Conservation (phyloP, 1,140 invertebrate species). For the Stratiolaelaps scimitus region DNA sequence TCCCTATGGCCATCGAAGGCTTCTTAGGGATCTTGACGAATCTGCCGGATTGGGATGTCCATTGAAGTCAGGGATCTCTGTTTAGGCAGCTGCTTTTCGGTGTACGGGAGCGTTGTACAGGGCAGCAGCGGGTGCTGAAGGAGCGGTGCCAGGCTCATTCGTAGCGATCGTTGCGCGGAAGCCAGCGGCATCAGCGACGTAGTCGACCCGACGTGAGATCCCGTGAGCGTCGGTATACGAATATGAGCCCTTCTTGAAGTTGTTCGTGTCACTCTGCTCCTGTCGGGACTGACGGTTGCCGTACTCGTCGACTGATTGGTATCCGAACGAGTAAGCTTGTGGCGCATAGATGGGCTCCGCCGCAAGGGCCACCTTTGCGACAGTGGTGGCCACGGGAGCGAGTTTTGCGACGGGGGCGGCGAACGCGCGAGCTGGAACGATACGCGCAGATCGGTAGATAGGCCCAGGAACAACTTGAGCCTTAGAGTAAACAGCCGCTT, state of each 20-base stretch:
- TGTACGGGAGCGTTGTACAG: slow-evolving; percentile 3
- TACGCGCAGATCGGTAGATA: background rate
- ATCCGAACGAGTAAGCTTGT: slow-evolving; percentile 34
- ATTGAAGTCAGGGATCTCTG: background rate
- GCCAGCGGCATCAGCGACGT: slow-evolving; percentile 34
- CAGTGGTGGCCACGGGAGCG: background rate
- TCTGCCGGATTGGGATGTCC: too few relatives aligned
- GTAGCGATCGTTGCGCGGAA: slow-evolving; percentile 34
- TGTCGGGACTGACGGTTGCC: slow-evolving; percentile 33
- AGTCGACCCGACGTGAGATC: slow-evolving; percentile 33
- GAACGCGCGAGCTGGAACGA: background rate
- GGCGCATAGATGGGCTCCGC: slow-evolving; percentile 4
- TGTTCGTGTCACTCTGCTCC: slow-evolving; percentile 33
- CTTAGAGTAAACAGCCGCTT: too few relatives aligned
- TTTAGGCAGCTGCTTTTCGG: background rate
- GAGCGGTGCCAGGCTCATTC: slow-evolving; percentile 33
- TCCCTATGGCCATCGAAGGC: too few relatives aligned
- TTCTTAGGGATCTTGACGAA: too few relatives aligned
- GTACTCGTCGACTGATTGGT: slow-evolving; percentile 33
- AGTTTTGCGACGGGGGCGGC: background rate
- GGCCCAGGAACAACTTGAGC: background rate
- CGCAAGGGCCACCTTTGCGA: background rate
- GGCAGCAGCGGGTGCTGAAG: slow-evolving; percentile 20
- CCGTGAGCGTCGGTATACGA: slow-evolving; percentile 32
- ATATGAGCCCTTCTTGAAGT: slow-evolving; percentile 33